Percentiles rank a stretch among this genome's conserved stretches.
These are phyloP conservation scores for Penaeus indicus DNA, from an alignment of 1,140 invertebrate species.

Conservation along the genomic window DNA sequence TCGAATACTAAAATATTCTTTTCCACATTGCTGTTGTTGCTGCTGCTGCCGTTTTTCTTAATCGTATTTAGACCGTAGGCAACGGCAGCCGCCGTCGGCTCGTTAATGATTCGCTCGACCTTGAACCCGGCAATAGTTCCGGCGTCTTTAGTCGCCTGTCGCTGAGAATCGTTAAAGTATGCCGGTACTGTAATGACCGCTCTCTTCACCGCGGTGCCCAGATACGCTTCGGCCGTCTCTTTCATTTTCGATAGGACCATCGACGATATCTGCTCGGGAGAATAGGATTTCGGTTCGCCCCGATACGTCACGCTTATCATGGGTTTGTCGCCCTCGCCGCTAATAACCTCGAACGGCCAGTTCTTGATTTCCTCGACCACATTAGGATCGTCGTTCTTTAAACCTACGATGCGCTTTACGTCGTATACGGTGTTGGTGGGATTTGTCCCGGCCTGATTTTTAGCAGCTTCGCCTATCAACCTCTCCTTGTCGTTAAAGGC, in stretches of 20 bases:
- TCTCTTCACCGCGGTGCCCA: conserved; percentile 72
- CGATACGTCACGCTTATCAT: no score
- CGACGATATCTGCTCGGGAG: conserved; percentile 87
- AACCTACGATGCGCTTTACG: no score
- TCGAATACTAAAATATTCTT: conserved; percentile 72
- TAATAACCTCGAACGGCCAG: no score
- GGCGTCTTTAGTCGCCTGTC: conserved; percentile 92
- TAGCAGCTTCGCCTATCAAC: no score
- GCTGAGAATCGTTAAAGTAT: conserved; percentile 82
- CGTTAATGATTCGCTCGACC: conserved; percentile 79
- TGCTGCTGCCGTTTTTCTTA: no score
- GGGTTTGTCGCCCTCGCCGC: no score
- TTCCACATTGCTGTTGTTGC: conserved; percentile 72
- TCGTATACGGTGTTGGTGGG: no score
- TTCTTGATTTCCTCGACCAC: no score
- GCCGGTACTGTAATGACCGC: conserved; percentile 76
- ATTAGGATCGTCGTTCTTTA: no score
- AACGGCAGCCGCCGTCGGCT: conserved; percentile 84
- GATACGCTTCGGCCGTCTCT: conserved; percentile 78
- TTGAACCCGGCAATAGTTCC: conserved; percentile 89
- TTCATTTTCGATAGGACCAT: conserved; percentile 89
- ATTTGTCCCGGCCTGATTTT: no score
- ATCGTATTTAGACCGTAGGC: conserved; percentile 81
- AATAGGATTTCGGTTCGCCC: no score
- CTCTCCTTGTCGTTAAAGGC: no score